Conservation (phyloP, 2,113 vertebrate genomes). For the Macquaria ambigua region DNA sequence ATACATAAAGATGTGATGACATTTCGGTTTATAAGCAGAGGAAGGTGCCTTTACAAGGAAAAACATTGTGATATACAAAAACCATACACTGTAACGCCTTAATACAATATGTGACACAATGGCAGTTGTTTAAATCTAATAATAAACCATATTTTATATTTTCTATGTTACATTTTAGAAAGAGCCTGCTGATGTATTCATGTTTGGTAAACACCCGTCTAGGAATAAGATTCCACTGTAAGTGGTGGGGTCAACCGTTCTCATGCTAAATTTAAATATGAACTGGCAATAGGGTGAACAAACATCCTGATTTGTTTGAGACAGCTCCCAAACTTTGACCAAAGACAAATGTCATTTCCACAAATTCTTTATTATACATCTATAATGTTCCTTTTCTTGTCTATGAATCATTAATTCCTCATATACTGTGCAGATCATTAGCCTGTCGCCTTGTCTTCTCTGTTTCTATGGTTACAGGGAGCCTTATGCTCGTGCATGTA, state of each 20-base stretch:
- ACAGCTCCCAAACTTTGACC: background rate
- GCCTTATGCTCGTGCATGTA: background rate
- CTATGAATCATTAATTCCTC: slow-evolving; percentile 25
- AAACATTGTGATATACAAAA: background rate
- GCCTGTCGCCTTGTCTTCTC: background rate
- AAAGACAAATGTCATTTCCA: background rate
- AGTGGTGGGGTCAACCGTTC: background rate
- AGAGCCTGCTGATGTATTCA: background rate
- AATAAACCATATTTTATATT: background rate
- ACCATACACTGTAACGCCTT: background rate
- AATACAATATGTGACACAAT: background rate
- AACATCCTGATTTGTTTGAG: background rate
- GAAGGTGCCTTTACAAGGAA: background rate
- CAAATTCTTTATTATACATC: background rate
- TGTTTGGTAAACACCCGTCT: background rate
- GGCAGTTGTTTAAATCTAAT: too few relatives aligned
- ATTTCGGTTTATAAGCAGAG: background rate
- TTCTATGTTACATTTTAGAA: background rate
- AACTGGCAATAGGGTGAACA: background rate
- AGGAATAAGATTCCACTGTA: too few relatives aligned
- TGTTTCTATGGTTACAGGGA: slow-evolving; percentile 44
- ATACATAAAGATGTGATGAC: background rate
- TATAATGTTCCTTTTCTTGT: background rate
- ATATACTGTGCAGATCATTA: slow-evolving; percentile 1
- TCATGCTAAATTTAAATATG: background rate